phyloP scores from a whole-genome alignment of 1,140 invertebrate species.

The Saxidomus purpurata region DNA sequence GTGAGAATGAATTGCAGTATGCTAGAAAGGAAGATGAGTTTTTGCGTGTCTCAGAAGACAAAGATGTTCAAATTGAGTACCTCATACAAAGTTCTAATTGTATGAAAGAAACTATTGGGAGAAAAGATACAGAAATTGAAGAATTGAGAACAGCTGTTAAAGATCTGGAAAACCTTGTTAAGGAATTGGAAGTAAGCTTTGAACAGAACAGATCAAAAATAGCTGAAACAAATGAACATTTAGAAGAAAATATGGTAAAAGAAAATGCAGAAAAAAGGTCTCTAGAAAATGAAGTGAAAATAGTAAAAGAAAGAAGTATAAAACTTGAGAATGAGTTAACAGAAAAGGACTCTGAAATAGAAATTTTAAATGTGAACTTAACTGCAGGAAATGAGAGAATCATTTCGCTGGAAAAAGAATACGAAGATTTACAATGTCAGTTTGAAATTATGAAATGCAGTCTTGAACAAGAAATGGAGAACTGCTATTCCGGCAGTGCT shows the following conservation, averaged over 20 bases:
- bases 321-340: neutral
- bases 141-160: neutral
- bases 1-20: neutral
- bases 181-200: conserved; percentile 10
- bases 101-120: conserved; percentile 46
- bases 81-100: conserved; percentile 46
- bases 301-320: neutral
- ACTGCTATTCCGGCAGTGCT: neutral
- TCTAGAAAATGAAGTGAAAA: neutral
- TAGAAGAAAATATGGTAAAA: neutral
- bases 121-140: conserved; percentile 52
- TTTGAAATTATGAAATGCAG: neutral
- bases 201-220: conserved; percentile 2
- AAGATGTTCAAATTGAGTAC: conserved; percentile 57
- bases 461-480: conserved; percentile 9
- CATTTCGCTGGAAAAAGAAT: neutral
- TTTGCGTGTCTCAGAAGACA: neutral
- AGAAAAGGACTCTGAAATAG: neutral
- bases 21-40: conserved; percentile 5
- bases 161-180: conserved; percentile 1
- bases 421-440: neutral
- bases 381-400: neutral
- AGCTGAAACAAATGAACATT: conserved; percentile 11
- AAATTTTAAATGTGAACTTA: neutral
- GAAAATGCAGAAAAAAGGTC: neutral